Conservation (phyloP, 2,888 invertebrate species). For the Drosophila algonquin region DNA sequence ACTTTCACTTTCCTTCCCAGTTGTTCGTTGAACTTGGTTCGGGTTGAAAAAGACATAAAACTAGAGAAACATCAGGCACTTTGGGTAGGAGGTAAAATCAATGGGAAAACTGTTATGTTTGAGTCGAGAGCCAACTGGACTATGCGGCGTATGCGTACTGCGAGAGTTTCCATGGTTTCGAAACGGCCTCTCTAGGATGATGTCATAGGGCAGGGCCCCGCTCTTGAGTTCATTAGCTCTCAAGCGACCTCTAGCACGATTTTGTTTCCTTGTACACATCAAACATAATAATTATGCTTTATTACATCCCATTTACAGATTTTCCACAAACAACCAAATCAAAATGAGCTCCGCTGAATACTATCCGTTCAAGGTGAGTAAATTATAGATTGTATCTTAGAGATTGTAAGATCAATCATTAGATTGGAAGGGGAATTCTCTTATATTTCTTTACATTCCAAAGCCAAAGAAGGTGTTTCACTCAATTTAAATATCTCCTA, state of each 20-base stretch:
- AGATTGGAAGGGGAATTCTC: too few species aligned
- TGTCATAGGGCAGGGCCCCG: constrained; percentile 56
- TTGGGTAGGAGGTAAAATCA: constrained; percentile 40
- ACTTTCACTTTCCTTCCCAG: constrained; percentile 60
- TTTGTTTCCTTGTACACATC: constrained; percentile 19
- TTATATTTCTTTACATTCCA: too few species aligned
- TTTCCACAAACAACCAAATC: constrained; percentile 83
- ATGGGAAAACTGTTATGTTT: constrained; percentile 18
- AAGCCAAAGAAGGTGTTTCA: too few species aligned
- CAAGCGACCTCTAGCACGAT: not conserved
- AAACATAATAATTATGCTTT: constrained; percentile 44
- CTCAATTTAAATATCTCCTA: too few species aligned
- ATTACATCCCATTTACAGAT: constrained; percentile 59
- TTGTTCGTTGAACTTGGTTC: constrained; percentile 56
- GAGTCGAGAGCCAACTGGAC: constrained; percentile 55
- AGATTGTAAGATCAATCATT: not conserved
- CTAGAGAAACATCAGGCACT: constrained; percentile 17
- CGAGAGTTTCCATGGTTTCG: constrained; percentile 29
- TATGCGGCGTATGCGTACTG: constrained; percentile 54
- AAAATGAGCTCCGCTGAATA: constrained; percentile 92
- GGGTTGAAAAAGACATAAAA: constrained; percentile 11
- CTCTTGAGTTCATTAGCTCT: constrained; percentile 6
- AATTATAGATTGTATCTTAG: not conserved
- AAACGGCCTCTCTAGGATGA: constrained; percentile 37
- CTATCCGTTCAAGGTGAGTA: constrained; percentile 92